Evolutionary conservation across 1,140 invertebrate species (phyloP), one percentile per base, ranked within the genome.

Genomic region (Rhysida immarginata): DNA sequence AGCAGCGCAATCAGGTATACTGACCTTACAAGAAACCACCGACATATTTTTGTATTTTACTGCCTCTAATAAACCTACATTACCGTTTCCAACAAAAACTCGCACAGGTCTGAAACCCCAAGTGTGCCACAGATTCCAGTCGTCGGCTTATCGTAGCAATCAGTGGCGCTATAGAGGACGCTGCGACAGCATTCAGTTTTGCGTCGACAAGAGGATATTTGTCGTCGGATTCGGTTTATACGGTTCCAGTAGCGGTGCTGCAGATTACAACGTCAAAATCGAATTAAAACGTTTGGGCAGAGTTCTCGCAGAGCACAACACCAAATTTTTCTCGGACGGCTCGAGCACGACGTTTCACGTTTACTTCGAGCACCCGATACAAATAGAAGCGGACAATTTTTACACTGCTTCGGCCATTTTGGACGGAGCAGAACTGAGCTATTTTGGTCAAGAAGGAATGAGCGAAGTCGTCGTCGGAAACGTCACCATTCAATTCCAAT

Each of bases 381-480:
- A 89, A 71, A 84, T 91, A 55, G 89, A 93, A 65, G 86, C 89
- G 0, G 89, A 93, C 69, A 82, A 79, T 43, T 90, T 87, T 64
- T 93, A 94, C 64, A 93, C 88, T 1, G 88, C 88, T 14, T 91
- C 87, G 1, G 88, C 85, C 1, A 82, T 92, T 59, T 70, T 94
- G 2, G 88, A 93, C 67, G 90, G 90, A 11, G 82, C 80, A 27
- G 91, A 96, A 70, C 72, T 96, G 44, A 91, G 87, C 69, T 94
- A 92, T 68, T 94, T 93, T 68, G 90, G 90, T n/a, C 89, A 93
- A 69, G 89, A 94, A 71, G 89, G 90, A 21, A 80, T 93, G 76
- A 87, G 84, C 65, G 90, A 94, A 72, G 85, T 91, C 13, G 84
- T 82, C 18, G 84, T 88, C 62, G 86, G 86, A 16, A 83, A 82